These are phyloP conservation scores for Artemisiospiza belli DNA, from an alignment of 2,113 vertebrate species.

Conservation along the genomic window DNA sequence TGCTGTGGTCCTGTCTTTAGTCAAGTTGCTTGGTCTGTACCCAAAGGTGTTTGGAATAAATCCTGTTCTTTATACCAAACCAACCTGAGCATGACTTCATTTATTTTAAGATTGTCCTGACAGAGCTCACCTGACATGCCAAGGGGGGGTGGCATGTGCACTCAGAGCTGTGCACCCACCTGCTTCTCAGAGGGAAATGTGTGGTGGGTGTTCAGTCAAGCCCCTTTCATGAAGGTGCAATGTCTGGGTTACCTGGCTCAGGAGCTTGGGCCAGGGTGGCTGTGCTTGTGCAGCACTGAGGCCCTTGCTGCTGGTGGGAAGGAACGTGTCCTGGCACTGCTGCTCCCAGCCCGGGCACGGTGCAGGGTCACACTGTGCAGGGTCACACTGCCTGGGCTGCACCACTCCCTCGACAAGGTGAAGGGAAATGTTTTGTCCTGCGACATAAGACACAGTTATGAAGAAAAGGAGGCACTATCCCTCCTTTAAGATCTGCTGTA, in stretches of 20 bases:
- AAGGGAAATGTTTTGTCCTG: background rate
- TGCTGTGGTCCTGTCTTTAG: background rate
- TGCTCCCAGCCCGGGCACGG: background rate
- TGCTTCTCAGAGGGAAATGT: background rate
- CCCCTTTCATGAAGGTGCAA: accelerated
- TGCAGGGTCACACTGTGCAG: too few relatives aligned
- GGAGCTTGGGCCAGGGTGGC: background rate
- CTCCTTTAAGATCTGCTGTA: background rate
- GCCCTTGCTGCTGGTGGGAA: background rate
- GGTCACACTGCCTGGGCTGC: background rate
- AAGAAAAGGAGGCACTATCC: background rate
- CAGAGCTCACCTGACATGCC: background rate
- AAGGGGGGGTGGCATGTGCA: accelerated
- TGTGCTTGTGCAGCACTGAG: background rate
- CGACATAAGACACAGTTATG: accelerated
- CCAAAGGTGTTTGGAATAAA: background rate
- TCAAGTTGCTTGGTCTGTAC: background rate
- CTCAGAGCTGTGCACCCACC: background rate
- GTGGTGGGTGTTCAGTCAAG: background rate
- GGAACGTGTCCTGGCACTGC: accelerated
- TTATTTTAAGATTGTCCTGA: background rate
- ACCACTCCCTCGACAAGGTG: accelerated
- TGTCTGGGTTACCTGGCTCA: background rate
- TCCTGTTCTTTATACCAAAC: background rate
- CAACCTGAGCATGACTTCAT: background rate